Percentiles rank a stretch among this genome's conserved stretches.
phyloP scores from a whole-genome alignment of 2,113 vertebrate genomes.

The Hassar affinis region DNA sequence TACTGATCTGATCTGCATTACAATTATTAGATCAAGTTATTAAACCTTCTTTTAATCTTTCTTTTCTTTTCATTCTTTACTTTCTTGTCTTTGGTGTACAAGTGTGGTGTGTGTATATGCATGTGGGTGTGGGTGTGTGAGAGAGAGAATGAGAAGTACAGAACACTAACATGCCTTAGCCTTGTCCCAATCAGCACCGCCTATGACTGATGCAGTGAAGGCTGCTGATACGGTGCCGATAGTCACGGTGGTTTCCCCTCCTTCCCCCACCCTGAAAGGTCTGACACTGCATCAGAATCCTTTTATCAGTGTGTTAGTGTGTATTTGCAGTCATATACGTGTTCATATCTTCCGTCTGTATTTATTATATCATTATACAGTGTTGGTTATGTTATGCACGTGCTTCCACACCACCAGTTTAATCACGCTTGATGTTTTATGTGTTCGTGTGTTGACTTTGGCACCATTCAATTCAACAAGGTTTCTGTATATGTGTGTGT shows the following conservation, averaged over 20 bases:
- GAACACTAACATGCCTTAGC: constrained; percentile 36
- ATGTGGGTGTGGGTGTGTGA: background rate
- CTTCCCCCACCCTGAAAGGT: constrained; percentile 48
- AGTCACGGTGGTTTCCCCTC: constrained; percentile 44
- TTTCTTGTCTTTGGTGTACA: no score
- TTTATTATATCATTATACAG: background rate
- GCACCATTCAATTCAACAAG: constrained; percentile 11
- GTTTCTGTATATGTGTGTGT: constrained; percentile 20
- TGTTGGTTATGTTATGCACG: background rate
- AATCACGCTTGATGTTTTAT: background rate
- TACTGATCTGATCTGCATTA: background rate
- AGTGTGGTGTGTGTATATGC: background rate
- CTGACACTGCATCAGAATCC: constrained; percentile 33
- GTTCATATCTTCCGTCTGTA: constrained; percentile 13
- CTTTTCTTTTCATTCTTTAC: no score
- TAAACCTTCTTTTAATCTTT: no score
- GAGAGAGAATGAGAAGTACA: constrained; percentile 18
- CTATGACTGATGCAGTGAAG: constrained; percentile 38
- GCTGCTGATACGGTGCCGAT: constrained; percentile 39
- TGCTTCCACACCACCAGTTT: background rate
- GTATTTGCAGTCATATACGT: constrained; percentile 1
- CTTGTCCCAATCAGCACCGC: constrained; percentile 44
- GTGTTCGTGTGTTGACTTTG: background rate
- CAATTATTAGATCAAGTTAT: background rate
- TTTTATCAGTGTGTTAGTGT: constrained; percentile 18